phyloP scores from a whole-genome alignment of 2,888 invertebrate genomes.

The Ischnus inquisitorius region DNA sequence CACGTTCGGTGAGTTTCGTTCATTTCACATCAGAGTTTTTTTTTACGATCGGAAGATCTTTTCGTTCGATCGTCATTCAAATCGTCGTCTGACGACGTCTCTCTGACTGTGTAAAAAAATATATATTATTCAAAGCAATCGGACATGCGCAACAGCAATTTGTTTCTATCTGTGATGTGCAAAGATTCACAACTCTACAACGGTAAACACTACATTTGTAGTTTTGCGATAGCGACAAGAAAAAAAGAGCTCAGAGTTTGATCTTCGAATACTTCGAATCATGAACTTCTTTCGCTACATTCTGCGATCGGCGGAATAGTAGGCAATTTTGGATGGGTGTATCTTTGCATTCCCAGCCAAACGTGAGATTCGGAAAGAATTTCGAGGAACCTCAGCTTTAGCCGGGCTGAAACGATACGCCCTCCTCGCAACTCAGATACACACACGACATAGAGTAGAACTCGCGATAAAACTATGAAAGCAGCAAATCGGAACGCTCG shows the following conservation, averaged over 20 bases:
- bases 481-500: neutral
- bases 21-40: slow-evolving; percentile 41
- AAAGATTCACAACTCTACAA: slow-evolving; percentile 19
- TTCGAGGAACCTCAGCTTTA: no score
- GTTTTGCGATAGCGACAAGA: neutral
- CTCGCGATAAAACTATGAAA: slow-evolving; percentile 11
- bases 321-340: no score
- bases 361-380: no score
- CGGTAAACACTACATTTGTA: neutral
- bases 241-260: neutral
- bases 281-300: neutral
- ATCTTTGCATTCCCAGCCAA: no score
- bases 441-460: neutral
- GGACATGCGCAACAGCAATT: slow-evolving; percentile 43
- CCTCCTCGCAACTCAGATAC: neutral
- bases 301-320: slow-evolving; percentile 1
- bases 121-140: slow-evolving; percentile 26
- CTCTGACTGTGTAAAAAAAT: slow-evolving; percentile 11
- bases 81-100: neutral
- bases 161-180: neutral
- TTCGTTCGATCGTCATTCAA: neutral
- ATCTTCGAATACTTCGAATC: neutral
- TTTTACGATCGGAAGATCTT: neutral
- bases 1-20: slow-evolving; percentile 8
- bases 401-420: no score